Conservation (phyloP, 2,888 invertebrate genomes). For the Orchesellides sinensis region DNA sequence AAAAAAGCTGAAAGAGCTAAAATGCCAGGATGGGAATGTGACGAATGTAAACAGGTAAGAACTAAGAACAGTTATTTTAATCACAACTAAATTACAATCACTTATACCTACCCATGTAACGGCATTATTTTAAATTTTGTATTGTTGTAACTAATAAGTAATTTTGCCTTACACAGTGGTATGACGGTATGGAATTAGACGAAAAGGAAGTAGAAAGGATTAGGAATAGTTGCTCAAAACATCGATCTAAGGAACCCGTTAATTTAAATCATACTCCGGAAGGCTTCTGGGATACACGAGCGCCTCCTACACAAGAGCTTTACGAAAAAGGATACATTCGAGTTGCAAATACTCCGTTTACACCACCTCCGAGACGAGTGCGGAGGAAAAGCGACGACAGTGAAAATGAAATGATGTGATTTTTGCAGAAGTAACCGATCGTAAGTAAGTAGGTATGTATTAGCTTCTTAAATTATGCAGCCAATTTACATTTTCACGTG, state of each 20-base stretch:
- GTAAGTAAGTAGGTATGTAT: neutral
- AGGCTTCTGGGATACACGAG: conserved; percentile 30
- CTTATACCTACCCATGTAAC: neutral
- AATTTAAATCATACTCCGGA: conserved; percentile 21
- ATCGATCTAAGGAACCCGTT: neutral
- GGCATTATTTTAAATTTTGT: neutral
- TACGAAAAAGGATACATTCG: conserved; percentile 20
- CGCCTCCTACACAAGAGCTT: conserved; percentile 26
- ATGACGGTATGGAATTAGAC: conserved; percentile 4
- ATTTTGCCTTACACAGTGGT: neutral
- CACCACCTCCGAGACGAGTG: neutral
- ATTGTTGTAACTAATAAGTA: neutral
- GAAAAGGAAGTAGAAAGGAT: conserved; percentile 17
- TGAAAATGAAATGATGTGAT: neutral
- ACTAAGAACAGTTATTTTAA: neutral
- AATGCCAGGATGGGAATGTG: conserved; percentile 6
- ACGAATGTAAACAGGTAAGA: conserved; percentile 1
- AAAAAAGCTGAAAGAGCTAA: conserved; percentile 28
- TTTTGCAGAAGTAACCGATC: neutral
- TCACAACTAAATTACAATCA: neutral
- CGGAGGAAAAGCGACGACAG: conserved; percentile 5
- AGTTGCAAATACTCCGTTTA: conserved; percentile 26
- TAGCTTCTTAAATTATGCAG: neutral
- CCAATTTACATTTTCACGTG: neutral
- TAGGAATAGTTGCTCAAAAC: conserved; percentile 13